These are phyloP conservation scores for Empidonax alnorum DNA, from an alignment of 2,113 vertebrate genomes.

Conservation along the genomic window DNA sequence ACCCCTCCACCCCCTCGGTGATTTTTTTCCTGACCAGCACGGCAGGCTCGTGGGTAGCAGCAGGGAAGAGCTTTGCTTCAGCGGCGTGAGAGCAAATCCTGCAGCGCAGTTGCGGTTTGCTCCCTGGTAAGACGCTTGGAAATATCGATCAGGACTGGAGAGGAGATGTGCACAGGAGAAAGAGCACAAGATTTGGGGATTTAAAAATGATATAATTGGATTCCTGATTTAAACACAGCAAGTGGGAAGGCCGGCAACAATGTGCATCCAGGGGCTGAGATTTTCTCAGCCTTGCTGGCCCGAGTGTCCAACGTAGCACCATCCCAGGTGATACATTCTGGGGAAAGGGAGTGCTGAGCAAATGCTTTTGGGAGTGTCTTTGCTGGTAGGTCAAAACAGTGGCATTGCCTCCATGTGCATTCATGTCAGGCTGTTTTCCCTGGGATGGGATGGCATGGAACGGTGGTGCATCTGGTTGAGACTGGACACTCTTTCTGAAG, in stretches of 20 bases:
- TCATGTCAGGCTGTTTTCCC: neutral
- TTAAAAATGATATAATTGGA: conserved; percentile 57
- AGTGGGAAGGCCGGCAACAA: neutral
- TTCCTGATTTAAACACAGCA: neutral
- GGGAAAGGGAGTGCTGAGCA: neutral
- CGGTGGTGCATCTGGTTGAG: neutral
- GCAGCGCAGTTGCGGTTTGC: neutral
- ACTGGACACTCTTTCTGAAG: neutral
- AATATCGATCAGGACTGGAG: conserved; percentile 19
- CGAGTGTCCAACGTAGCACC: accelerated
- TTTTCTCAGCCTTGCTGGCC: neutral
- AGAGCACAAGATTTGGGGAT: conserved; percentile 54
- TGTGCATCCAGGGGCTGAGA: neutral
- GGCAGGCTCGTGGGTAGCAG: neutral
- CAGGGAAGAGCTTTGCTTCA: conserved; percentile 16
- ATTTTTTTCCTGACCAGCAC: neutral
- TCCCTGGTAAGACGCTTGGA: conserved; percentile 26
- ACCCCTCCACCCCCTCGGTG: neutral
- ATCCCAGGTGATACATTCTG: neutral
- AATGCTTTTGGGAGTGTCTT: neutral
- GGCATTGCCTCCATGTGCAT: neutral
- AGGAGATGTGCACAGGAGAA: conserved; percentile 39
- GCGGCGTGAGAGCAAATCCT: neutral
- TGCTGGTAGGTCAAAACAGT: neutral
- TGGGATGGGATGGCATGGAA: accelerated